Evolutionary conservation across 1,140 invertebrate genomes (phyloP).

Genomic region (Carcinoscorpius rotundicauda): DNA sequence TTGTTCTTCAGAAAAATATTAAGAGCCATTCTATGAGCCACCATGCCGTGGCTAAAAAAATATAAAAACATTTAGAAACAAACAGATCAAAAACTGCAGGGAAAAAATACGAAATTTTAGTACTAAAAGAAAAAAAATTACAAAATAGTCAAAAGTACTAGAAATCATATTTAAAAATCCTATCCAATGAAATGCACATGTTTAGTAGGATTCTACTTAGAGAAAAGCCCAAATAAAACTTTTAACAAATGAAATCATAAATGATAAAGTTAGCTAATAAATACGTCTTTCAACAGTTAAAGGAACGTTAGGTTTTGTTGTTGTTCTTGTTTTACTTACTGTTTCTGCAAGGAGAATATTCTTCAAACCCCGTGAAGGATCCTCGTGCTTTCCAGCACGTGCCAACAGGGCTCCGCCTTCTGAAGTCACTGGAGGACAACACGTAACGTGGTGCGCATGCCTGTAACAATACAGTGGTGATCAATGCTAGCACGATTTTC

Average conservation of each 20-base stretch:
- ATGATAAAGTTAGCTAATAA: too few relatives aligned
- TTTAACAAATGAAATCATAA: too few relatives aligned
- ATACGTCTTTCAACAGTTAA: too few relatives aligned
- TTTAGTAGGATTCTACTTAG: too few relatives aligned
- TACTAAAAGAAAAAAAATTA: neutral
- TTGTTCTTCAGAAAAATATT: neutral
- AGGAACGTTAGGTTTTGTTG: too few relatives aligned
- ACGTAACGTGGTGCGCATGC: conserved; percentile 92
- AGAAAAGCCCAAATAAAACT: too few relatives aligned
- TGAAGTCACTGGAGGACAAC: conserved; percentile 57
- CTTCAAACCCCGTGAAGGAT: conserved; percentile 53
- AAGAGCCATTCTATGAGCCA: neutral
- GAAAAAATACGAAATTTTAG: too few relatives aligned
- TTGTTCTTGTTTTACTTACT: neutral
- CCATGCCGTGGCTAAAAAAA: neutral
- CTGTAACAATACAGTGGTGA: conserved; percentile 45
- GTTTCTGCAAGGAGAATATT: conserved; percentile 65
- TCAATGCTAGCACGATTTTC: too few relatives aligned
- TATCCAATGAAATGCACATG: too few relatives aligned
- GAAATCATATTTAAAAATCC: neutral
- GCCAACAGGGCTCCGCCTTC: conserved; percentile 80
- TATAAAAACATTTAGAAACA: too few relatives aligned
- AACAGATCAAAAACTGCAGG: too few relatives aligned
- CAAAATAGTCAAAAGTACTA: neutral
- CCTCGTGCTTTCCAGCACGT: conserved; percentile 74